Conservation (phyloP, 2,797 vertebrate species). For the Adelosebastes latens region DNA sequence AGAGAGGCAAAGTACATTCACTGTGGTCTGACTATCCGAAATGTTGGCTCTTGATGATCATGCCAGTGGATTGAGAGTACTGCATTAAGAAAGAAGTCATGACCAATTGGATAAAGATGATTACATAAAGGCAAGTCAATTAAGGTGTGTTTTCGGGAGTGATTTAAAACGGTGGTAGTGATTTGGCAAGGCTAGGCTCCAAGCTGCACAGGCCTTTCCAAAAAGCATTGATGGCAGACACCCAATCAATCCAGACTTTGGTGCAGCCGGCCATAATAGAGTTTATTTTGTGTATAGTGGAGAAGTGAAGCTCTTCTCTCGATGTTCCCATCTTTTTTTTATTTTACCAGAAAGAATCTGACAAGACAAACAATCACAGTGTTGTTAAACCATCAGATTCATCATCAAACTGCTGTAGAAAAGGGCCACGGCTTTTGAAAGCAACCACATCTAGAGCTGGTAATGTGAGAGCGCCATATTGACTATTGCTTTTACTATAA, state of each 20-base stretch:
- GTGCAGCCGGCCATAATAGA: not conserved
- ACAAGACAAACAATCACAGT: constrained; percentile 23
- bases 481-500: constrained; percentile 76
- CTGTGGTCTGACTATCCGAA: not conserved
- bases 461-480: constrained; percentile 51
- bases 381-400: constrained; percentile 46
- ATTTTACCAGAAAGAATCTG: constrained; percentile 18
- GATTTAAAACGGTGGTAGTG: not conserved
- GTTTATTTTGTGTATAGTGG: not conserved
- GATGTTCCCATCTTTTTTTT: not conserved
- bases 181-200: not conserved
- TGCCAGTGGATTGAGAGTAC: not conserved
- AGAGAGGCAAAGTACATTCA: not conserved
- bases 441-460: constrained; percentile 30
- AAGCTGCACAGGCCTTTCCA: not conserved
- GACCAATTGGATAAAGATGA: constrained; percentile 23
- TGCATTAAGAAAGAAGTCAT: not conserved
- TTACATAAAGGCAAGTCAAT: constrained; percentile 6
- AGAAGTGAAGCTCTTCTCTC: not conserved
- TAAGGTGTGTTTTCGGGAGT: constrained; percentile 5
- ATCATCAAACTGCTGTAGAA: constrained; percentile 30
- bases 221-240: constrained; percentile 25
- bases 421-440: constrained; percentile 30
- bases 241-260: constrained; percentile 10
- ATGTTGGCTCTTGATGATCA: not conserved